phyloP scores from a whole-genome alignment of 2,888 invertebrate genomes.

The Caenorhabditis sp. region DNA sequence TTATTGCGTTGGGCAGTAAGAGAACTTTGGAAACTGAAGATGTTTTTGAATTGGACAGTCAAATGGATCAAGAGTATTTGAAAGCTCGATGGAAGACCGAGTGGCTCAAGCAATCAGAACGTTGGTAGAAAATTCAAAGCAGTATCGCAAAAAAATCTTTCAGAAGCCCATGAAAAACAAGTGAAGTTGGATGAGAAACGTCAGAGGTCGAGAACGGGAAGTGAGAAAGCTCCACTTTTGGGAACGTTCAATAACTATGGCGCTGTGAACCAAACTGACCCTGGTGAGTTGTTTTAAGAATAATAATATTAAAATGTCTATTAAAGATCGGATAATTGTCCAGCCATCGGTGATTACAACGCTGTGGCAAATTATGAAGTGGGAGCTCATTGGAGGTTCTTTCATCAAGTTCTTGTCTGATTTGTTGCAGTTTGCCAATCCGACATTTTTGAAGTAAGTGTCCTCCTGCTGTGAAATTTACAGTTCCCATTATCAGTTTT shows the following conservation, averaged over 20 bases:
- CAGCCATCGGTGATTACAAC: conserved; percentile 78
- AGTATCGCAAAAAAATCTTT: conserved; percentile 6
- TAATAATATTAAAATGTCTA: background rate
- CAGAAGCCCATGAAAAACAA: conserved; percentile 48
- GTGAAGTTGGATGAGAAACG: conserved; percentile 46
- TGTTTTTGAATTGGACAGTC: conserved; percentile 76
- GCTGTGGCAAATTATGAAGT: conserved; percentile 77
- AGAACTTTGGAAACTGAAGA: conserved; percentile 77
- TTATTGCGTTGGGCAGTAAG: conserved; percentile 75
- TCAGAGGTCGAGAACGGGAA: conserved; percentile 43
- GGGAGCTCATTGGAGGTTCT: conserved; percentile 78
- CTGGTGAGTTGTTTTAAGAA: conserved; percentile 19
- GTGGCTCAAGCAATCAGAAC: conserved; percentile 67
- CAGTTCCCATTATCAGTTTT: conserved; percentile 61
- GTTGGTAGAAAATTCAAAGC: conserved; percentile 20
- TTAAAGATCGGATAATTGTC: conserved; percentile 44
- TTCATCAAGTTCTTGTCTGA: conserved; percentile 79
- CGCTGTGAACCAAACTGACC: conserved; percentile 53
- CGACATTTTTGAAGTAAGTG: conserved; percentile 79
- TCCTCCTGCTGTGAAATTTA: background rate
- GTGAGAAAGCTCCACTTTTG: conserved; percentile 55
- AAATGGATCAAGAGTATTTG: conserved; percentile 74
- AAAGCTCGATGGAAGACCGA: conserved; percentile 74
- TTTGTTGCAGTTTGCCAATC: conserved; percentile 80
- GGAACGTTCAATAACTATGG: conserved; percentile 59